Evolutionary conservation across 1,140 invertebrate species (phyloP).

Genomic region (Megathymus violae): DNA sequence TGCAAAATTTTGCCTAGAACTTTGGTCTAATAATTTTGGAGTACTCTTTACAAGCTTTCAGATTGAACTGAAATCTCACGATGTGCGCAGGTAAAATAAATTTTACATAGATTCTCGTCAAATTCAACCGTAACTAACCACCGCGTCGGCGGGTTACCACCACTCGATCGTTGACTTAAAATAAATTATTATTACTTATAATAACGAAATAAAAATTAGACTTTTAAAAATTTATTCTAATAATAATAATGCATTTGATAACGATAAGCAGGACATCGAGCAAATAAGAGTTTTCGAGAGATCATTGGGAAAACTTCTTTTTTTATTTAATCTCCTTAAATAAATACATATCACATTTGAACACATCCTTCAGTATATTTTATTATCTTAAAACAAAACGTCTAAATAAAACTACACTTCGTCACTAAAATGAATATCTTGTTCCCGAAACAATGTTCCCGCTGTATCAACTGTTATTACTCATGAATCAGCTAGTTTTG

Average conservation of each 20-base stretch:
- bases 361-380: slow-evolving; percentile 76
- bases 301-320: slow-evolving; percentile 82
- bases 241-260: slow-evolving; percentile 33
- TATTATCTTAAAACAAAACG: slow-evolving; percentile 62
- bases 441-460: slow-evolving; percentile 66
- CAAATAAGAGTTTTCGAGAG: slow-evolving; percentile 79
- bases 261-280: slow-evolving; percentile 32
- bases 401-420: slow-evolving; percentile 53
- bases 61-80: too few species aligned
- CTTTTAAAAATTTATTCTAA: slow-evolving; percentile 7
- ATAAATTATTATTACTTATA: too few species aligned
- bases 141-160: too few species aligned
- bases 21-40: slow-evolving; percentile 29
- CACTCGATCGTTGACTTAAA: too few species aligned
- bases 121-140: too few species aligned
- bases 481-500: slow-evolving; percentile 32
- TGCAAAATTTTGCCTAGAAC: slow-evolving; percentile 10
- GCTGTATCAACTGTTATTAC: slow-evolving; percentile 12
- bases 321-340: slow-evolving; percentile 73
- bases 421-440: slow-evolving; percentile 51
- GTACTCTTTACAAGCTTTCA: slow-evolving; percentile 34
- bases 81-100: too few species aligned
- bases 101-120: too few species aligned
- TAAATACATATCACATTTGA: slow-evolving; percentile 82
- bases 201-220: slow-evolving; percentile 8